Evolutionary conservation across 1,140 invertebrate species (phyloP), one percentile per base, ranked within the genome.

Genomic region (Papilio dardanus): DNA sequence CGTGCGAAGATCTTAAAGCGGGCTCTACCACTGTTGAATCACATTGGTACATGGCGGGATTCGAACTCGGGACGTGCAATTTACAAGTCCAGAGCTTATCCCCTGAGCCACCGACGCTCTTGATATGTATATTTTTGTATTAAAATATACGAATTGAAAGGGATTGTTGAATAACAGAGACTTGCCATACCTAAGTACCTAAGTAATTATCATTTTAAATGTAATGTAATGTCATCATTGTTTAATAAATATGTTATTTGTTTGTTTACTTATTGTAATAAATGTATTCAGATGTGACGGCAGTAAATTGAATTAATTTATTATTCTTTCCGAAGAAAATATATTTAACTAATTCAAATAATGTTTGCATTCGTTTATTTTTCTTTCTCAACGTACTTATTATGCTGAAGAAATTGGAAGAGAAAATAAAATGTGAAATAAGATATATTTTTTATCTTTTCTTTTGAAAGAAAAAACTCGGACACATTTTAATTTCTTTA

Each of bases 281-380:
- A n/a, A n/a, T n/a, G n/a, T 7, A 42, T 46, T 46, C 35, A n/a
- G 10, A 37, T 37, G 5, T 46, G 42, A 46, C 16, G n/a, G 4
- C 42, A 46, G 16, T 46, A 46, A 46, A 46, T 19, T n/a, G 19
- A 7, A 19, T 19, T n/a, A 19, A 19, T 46, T 46, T 46, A 46
- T 46, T 46, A 46, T 46, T 46, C 42, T 3, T 46, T 46, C 42
- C 16, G n/a, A 2, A 19, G 50, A 24, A 54, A 54, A 24, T 8
- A 54, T 24, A 54, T 54, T 54, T 24, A 54, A 19, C 1, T 28
- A 62, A 62, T 62, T 62, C 54, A 62, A 62, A 62, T 62, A 62
- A 30, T 62, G 24, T 54, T 54, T 54, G 50, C 54, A 62, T 62
- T 62, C 54, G 24, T 62, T 28, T 62, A 62, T 62, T 62, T 62